phyloP scores from a whole-genome alignment of 1,140 invertebrate species.

The Trypoxylus dichotomus region DNA sequence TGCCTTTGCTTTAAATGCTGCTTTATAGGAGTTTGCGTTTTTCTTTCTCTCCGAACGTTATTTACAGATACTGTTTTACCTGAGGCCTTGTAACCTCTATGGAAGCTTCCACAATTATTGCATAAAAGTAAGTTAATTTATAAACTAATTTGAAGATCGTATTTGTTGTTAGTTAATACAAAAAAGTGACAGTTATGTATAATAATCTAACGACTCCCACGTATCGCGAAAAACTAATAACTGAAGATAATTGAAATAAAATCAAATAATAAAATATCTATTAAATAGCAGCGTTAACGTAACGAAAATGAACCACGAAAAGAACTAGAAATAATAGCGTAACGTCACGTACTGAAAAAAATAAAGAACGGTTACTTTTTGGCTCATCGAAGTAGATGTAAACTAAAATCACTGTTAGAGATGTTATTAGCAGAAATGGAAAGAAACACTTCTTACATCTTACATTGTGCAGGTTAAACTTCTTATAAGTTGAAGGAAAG shows the following conservation, averaged over 20 bases:
- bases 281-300: conserved; percentile 30
- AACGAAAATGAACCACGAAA: conserved; percentile 26
- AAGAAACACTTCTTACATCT: background rate
- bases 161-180: background rate
- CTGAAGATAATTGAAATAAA: background rate
- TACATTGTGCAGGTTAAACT: background rate
- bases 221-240: background rate
- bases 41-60: no score
- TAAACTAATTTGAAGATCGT: no score
- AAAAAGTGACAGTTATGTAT: background rate
- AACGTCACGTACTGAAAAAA: conserved; percentile 3
- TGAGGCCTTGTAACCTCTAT: no score
- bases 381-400: conserved; percentile 28
- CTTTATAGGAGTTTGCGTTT: no score
- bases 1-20: no score
- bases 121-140: no score
- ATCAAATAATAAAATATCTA: background rate
- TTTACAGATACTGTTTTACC: no score
- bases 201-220: conserved; percentile 3
- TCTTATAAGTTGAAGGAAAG: no score
- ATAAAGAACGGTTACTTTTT: conserved; percentile 10
- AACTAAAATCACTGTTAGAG: conserved; percentile 24
- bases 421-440: conserved; percentile 17
- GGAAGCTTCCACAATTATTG: no score
- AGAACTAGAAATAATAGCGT: conserved; percentile 33